Evolutionary conservation across 2,113 vertebrate genomes (phyloP).

Genomic region (Xenus cinereus): DNA sequence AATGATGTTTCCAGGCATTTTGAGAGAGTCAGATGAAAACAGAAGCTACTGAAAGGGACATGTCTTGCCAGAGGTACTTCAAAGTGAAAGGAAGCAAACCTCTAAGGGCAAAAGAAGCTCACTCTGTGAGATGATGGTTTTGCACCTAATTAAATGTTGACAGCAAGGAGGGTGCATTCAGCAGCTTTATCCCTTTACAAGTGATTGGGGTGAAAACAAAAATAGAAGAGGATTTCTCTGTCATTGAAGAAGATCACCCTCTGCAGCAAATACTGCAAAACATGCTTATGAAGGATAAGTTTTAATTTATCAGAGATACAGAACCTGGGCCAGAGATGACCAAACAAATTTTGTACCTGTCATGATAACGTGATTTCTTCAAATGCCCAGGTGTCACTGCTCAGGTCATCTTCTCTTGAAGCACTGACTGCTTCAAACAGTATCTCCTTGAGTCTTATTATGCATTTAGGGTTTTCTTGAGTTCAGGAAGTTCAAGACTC

Average conservation of each 20-base stretch:
- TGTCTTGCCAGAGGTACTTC: slow-evolving; percentile 1
- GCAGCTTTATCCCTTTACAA: neutral
- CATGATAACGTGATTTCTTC: neutral
- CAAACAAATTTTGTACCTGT: neutral
- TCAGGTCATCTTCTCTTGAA: neutral
- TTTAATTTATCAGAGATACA: neutral
- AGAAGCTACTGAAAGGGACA: neutral
- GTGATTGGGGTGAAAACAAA: neutral
- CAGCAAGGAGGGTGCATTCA: neutral
- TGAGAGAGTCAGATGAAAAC: neutral
- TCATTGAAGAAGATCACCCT: neutral
- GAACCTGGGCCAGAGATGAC: neutral
- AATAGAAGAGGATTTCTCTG: neutral
- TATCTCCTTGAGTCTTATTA: neutral
- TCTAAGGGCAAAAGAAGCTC: neutral
- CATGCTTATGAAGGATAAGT: neutral
- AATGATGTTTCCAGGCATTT: neutral
- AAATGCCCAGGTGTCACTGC: neutral
- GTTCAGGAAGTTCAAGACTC: accelerated
- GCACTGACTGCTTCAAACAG: neutral
- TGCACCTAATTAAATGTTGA: neutral
- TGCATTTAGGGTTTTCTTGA: neutral
- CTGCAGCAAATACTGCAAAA: neutral
- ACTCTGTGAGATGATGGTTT: neutral
- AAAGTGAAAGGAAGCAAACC: neutral